Conservation (phyloP, 2,797 vertebrate species). For the Macropodus opercularis region DNA sequence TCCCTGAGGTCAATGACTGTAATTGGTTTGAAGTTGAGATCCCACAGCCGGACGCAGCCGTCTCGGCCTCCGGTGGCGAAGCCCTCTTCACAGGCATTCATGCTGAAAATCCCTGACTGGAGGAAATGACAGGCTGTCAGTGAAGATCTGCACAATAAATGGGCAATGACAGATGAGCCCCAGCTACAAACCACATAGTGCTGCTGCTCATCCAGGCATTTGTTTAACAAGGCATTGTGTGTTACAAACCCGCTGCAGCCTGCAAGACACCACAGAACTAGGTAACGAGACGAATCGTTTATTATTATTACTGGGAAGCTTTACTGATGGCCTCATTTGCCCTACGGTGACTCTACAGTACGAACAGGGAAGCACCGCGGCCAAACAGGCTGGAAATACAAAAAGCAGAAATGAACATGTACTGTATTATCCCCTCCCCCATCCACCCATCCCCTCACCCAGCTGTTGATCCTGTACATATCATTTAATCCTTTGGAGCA, state of each 20-base stretch:
- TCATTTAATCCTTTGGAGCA: conserved; percentile 79
- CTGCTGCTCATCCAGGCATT: conserved; percentile 43
- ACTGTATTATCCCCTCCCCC: conserved; percentile 73
- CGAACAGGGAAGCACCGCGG: conserved; percentile 14
- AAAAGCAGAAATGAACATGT: conserved; percentile 58
- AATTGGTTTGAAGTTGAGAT: conserved; percentile 99
- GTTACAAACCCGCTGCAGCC: conserved; percentile 44
- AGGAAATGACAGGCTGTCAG: conserved; percentile 77
- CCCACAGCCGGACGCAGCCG: conserved; percentile 97
- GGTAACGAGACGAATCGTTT: conserved; percentile 5
- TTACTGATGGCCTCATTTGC: conserved; percentile 10
- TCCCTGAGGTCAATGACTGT: conserved; percentile 99
- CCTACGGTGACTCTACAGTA: neutral
- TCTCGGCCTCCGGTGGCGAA: conserved; percentile 98
- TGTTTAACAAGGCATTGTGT: conserved; percentile 55
- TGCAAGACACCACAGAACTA: conserved; percentile 25
- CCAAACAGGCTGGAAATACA: conserved; percentile 37
- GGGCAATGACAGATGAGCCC: conserved; percentile 57
- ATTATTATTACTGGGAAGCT: conserved; percentile 23
- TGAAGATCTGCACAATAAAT: conserved; percentile 64
- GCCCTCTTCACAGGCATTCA: conserved; percentile 98
- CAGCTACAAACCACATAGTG: conserved; percentile 24
- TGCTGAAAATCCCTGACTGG: conserved; percentile 99
- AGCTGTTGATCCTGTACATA: conserved; percentile 81
- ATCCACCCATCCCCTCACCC: conserved; percentile 63